Evolutionary conservation across 2,888 invertebrate species (phyloP).

Genomic region (Aspidiotus rigidus): DNA sequence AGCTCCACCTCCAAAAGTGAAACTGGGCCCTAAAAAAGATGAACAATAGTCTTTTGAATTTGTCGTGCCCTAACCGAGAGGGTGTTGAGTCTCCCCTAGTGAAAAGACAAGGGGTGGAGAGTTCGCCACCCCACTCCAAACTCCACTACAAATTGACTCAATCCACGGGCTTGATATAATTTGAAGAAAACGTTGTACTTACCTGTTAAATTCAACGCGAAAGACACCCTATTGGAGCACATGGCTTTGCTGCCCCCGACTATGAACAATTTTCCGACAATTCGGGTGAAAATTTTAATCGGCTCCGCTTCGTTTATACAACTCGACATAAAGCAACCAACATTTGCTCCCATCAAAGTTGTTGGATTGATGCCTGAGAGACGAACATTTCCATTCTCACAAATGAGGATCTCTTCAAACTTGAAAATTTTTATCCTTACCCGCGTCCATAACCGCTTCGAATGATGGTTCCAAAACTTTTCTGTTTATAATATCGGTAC

Average conservation of each 20-base stretch:
- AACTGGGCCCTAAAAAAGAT: slow-evolving; percentile 47
- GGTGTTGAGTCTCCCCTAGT: background rate
- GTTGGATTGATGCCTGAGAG: slow-evolving; percentile 44
- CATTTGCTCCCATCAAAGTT: slow-evolving; percentile 44
- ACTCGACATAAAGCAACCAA: slow-evolving; percentile 45
- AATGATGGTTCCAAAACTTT: slow-evolving; percentile 45
- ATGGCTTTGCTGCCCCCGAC: slow-evolving; percentile 55
- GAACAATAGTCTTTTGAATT: background rate
- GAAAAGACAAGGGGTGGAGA: background rate
- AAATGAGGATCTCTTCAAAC: no score
- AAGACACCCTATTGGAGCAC: slow-evolving; percentile 55
- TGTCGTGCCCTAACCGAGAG: background rate
- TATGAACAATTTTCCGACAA: slow-evolving; percentile 54
- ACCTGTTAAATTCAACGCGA: slow-evolving; percentile 52
- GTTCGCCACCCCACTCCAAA: no score
- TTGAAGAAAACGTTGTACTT: slow-evolving; percentile 17
- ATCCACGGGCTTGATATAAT: background rate
- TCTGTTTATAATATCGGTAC: slow-evolving; percentile 47
- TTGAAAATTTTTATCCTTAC: slow-evolving; percentile 38
- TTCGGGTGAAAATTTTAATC: slow-evolving; percentile 44
- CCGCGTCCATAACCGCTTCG: slow-evolving; percentile 47
- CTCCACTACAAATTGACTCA: no score
- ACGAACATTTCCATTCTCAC: background rate
- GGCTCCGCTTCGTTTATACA: slow-evolving; percentile 44
- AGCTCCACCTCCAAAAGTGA: slow-evolving; percentile 52